Evolutionary conservation across 2,797 vertebrate genomes (phyloP).

Genomic region (Thunnus albacares): DNA sequence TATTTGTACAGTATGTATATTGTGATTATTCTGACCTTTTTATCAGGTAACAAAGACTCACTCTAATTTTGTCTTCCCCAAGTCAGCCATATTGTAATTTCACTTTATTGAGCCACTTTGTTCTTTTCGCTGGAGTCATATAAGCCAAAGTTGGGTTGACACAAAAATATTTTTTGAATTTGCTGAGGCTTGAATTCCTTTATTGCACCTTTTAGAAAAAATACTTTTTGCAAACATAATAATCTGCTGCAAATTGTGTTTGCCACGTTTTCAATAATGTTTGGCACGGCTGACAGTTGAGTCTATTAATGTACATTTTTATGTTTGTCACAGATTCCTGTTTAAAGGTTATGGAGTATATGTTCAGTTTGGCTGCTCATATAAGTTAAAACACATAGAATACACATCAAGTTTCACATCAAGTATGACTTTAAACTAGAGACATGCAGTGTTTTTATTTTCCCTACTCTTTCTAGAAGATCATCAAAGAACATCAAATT

Average conservation of each 20-base stretch:
- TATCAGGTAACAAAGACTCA: constrained; percentile 37
- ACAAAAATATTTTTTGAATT: constrained; percentile 11
- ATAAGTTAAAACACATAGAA: constrained; percentile 9
- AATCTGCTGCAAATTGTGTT: constrained; percentile 1
- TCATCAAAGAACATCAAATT: not conserved
- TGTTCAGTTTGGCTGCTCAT: constrained; percentile 18
- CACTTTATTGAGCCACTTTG: constrained; percentile 1
- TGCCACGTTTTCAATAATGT: not conserved
- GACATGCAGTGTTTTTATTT: constrained; percentile 20
- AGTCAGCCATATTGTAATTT: constrained; percentile 25
- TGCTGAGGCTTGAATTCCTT: constrained; percentile 1
- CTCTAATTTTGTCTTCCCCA: constrained; percentile 13
- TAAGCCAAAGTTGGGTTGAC: constrained; percentile 21
- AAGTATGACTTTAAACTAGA: constrained; percentile 13
- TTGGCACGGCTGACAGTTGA: not conserved
- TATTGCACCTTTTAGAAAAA: constrained; percentile 23
- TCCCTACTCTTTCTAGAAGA: constrained; percentile 7
- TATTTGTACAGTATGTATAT: constrained; percentile 57
- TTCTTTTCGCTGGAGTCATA: not conserved
- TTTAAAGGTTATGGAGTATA: constrained; percentile 23
- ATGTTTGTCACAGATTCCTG: constrained; percentile 1
- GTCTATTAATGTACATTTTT: constrained; percentile 5
- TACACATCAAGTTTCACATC: constrained; percentile 6
- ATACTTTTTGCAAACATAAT: not conserved
- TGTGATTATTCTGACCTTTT: constrained; percentile 29